Evolutionary conservation across 1,140 invertebrate genomes (phyloP).

Genomic region (Phthorimaea operculella): DNA sequence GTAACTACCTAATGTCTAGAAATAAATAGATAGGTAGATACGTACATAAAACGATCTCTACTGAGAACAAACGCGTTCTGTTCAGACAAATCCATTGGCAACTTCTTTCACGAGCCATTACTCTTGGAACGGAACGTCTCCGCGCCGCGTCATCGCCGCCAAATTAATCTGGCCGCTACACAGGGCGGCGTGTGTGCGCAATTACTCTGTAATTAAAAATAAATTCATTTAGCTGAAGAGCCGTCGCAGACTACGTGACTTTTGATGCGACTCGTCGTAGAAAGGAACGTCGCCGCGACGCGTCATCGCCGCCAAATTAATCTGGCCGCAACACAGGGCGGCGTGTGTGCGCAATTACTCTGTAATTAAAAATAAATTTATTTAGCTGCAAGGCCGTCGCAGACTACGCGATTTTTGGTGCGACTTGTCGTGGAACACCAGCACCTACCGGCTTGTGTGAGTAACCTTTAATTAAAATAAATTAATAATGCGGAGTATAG

Average conservation of each 20-base stretch:
- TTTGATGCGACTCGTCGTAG: too few species aligned
- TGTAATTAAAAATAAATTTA: slow-evolving; percentile 64
- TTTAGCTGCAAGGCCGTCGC: slow-evolving; percentile 28
- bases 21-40: too few species aligned
- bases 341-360: slow-evolving; percentile 41
- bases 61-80: slow-evolving; percentile 10
- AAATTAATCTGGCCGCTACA: neutral
- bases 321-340: neutral
- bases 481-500: too few species aligned
- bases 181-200: slow-evolving; percentile 23
- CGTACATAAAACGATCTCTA: too few species aligned
- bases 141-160: slow-evolving; percentile 25
- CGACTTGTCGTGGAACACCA: too few species aligned
- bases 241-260: slow-evolving; percentile 1
- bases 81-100: slow-evolving; percentile 22
- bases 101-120: slow-evolving; percentile 24
- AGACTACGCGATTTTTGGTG: neutral
- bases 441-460: too few species aligned
- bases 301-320: slow-evolving; percentile 20
- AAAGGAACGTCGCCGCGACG: slow-evolving; percentile 12
- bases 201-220: slow-evolving; percentile 62
- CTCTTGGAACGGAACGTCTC: slow-evolving; percentile 8
- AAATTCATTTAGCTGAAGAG: slow-evolving; percentile 49
- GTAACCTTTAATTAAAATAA: too few species aligned
- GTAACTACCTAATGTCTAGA: too few species aligned